These are phyloP conservation scores for Mormyrops attenuatus DNA, from an alignment of 2,797 vertebrate genomes.

Conservation along the genomic window DNA sequence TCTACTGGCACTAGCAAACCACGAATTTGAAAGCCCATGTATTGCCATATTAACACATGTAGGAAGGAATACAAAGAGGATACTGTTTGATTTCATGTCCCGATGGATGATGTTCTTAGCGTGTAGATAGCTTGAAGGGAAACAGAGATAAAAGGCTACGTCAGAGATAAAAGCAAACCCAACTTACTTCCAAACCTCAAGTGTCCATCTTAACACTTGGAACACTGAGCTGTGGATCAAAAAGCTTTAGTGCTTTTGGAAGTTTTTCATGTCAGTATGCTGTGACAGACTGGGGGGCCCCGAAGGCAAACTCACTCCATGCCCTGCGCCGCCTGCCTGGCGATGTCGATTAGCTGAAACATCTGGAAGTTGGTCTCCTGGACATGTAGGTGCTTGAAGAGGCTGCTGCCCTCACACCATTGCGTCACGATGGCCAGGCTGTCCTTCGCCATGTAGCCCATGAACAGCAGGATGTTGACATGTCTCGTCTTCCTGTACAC, in stretches of 20 bases:
- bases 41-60: not conserved
- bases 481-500: constrained; percentile 88
- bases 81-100: constrained; percentile 99
- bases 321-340: constrained; percentile 96
- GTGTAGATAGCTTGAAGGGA: constrained; percentile 79
- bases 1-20: not conserved
- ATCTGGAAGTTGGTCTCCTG: constrained; percentile 96
- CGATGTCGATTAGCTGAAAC: constrained; percentile 96
- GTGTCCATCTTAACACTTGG: not conserved
- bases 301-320: constrained; percentile 83
- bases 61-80: constrained; percentile 61
- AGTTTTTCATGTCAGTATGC: not conserved
- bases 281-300: not conserved
- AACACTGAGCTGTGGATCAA: not conserved
- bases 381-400: constrained; percentile 95
- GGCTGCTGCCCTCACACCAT: constrained; percentile 98
- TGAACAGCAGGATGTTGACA: constrained; percentile 97
- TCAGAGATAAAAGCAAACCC: not conserved
- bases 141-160: not conserved
- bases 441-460: constrained; percentile 98
- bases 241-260: not conserved
- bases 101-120: constrained; percentile 98
- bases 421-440: constrained; percentile 97
- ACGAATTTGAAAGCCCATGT: not conserved
- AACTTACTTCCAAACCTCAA: not conserved